Conservation (phyloP, 53 echinoderm and acorn worm genomes). For the Mesocentrotus franciscanus region DNA sequence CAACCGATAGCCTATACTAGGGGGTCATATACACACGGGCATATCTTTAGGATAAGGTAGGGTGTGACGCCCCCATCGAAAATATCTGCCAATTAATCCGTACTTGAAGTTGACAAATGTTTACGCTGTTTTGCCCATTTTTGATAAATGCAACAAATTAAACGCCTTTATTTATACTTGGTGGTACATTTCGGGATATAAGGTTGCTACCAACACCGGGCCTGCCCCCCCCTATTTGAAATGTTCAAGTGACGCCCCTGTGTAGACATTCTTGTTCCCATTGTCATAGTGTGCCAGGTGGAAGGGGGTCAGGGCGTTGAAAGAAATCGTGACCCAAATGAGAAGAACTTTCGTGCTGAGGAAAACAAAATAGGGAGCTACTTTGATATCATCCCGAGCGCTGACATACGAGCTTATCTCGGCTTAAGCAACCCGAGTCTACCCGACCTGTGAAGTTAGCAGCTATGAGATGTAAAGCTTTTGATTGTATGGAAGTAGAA, state of each 20-base stretch:
- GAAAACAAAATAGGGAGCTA: conserved; percentile 34
- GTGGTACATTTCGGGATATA: too few species aligned
- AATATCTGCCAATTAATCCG: too few species aligned
- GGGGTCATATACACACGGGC: not conserved
- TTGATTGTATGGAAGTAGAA: too few species aligned
- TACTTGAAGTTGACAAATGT: too few species aligned
- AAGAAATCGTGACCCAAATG: conserved; percentile 11
- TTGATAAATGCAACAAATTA: too few species aligned
- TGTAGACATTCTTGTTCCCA: not conserved
- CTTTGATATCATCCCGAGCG: not conserved
- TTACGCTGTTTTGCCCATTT: too few species aligned
- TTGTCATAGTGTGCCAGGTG: conserved; percentile 2
- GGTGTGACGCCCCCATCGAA: not conserved
- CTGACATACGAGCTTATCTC: conserved; percentile 37
- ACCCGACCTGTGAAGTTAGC: not conserved
- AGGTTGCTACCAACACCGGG: not conserved
- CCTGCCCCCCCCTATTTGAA: not conserved
- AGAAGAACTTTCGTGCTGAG: conserved; percentile 41
- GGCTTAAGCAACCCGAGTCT: conserved; percentile 12
- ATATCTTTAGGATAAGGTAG: not conserved
- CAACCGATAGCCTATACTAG: not conserved
- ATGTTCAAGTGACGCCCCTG: not conserved
- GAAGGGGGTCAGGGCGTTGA: conserved; percentile 35
- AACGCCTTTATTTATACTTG: too few species aligned
- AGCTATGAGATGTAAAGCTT: not conserved